Percentiles rank a stretch among this genome's conserved stretches.
Evolutionary conservation across 2,888 invertebrate genomes (phyloP).

Genomic region (Stratiomys singularior): DNA sequence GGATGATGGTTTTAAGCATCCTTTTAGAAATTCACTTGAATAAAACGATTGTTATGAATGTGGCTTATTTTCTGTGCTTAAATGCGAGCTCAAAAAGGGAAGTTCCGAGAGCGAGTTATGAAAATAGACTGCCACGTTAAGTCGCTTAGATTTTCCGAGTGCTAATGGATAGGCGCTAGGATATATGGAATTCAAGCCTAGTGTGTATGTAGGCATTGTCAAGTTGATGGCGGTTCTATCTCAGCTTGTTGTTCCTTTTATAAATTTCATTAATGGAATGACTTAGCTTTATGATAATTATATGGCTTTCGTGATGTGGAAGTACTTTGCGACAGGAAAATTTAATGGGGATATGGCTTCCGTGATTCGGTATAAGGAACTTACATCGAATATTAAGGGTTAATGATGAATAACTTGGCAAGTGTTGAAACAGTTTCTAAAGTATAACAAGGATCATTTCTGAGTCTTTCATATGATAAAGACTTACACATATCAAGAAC

Average conservation of each 20-base stretch:
- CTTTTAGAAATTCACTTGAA: conserved; percentile 22
- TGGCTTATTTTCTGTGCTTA: conserved; percentile 30
- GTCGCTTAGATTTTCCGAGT: neutral
- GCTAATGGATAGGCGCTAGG: neutral
- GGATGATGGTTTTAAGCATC: conserved; percentile 9
- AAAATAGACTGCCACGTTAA: neutral
- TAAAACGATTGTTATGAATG: conserved; percentile 26
- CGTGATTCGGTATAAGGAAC: too few relatives aligned
- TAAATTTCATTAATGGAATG: neutral
- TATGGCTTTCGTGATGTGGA: neutral
- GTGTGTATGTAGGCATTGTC: neutral
- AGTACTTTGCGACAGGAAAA: too few relatives aligned
- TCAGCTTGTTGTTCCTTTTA: neutral
- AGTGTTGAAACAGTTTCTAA: too few relatives aligned
- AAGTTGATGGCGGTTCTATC: neutral
- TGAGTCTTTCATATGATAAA: too few relatives aligned
- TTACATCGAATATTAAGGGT: too few relatives aligned
- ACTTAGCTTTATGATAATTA: neutral
- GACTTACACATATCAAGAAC: too few relatives aligned
- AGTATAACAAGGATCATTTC: too few relatives aligned
- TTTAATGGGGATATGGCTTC: too few relatives aligned
- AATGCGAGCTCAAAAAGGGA: neutral
- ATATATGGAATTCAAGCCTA: neutral
- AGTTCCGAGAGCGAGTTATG: neutral
- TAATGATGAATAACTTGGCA: too few relatives aligned